Conservation (phyloP, 2,888 invertebrate species). For the Macrophya alboannulata region DNA sequence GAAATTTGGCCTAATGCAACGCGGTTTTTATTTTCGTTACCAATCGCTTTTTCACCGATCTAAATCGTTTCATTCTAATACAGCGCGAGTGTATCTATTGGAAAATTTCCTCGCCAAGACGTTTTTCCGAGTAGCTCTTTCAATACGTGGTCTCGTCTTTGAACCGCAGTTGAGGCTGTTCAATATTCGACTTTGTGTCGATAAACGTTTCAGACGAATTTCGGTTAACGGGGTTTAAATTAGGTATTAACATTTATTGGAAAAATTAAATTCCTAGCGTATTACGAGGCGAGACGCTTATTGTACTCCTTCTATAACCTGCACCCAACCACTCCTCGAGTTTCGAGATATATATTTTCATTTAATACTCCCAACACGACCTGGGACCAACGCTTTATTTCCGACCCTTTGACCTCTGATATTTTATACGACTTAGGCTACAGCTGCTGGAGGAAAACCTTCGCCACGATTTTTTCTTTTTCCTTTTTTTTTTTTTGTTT, state of each 20-base stretch:
- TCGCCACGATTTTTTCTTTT: not conserved
- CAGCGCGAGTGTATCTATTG: not conserved
- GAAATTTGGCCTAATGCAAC: not conserved
- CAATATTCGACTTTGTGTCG: not conserved
- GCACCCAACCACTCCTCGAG: not conserved
- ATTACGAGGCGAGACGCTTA: not conserved
- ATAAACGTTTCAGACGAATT: not conserved
- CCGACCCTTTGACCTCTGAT: slow-evolving; percentile 47
- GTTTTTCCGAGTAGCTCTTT: not conserved
- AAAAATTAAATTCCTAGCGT: not conserved
- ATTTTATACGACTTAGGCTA: slow-evolving; percentile 38
- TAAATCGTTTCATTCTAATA: not conserved
- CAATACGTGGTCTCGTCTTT: not conserved
- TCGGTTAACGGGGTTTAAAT: not conserved
- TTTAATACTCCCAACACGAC: slow-evolving; percentile 45
- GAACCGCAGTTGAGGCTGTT: not conserved
- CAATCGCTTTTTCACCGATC: not conserved
- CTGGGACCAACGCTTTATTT: slow-evolving; percentile 31
- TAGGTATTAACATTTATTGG: not conserved
- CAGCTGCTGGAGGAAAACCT: slow-evolving; percentile 25
- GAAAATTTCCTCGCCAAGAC: not conserved
- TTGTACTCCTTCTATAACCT: not conserved
- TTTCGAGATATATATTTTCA: slow-evolving; percentile 23
- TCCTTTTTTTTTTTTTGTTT: too few relatives aligned
- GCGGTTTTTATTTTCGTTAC: not conserved